Evolutionary conservation across 2,888 invertebrate genomes (phyloP).

Genomic region (Mimas tiliae): DNA sequence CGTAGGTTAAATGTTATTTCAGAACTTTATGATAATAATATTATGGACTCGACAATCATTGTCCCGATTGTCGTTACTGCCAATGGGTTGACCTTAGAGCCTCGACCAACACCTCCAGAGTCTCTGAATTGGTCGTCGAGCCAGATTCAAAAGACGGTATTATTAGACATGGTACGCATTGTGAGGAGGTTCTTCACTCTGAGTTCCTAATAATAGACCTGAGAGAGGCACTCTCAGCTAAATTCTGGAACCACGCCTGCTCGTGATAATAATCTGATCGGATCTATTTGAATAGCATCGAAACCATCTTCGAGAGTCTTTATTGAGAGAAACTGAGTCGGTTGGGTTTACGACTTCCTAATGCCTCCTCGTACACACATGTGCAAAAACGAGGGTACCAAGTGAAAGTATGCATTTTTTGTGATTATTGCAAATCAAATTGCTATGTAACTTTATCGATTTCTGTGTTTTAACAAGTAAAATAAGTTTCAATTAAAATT

Average conservation of each 20-base stretch:
- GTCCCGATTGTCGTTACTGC: no score
- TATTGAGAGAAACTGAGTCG: constrained; percentile 22
- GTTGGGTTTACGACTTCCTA: constrained; percentile 21
- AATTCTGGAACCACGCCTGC: background rate
- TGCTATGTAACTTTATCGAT: background rate
- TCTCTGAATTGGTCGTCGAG: no score
- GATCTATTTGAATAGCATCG: background rate
- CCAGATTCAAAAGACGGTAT: no score
- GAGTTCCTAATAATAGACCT: no score
- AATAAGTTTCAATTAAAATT: no score
- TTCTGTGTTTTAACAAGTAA: background rate
- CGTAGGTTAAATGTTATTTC: no score
- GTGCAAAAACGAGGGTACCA: constrained; percentile 31
- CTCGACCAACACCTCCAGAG: no score
- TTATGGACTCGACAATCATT: no score
- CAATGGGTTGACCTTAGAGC: no score
- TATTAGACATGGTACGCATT: no score
- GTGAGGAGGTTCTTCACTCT: no score
- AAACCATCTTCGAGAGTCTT: background rate
- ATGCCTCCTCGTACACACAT: constrained; percentile 24
- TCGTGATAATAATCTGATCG: background rate
- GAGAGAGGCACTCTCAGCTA: background rate
- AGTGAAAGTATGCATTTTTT: constrained; percentile 27
- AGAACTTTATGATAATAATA: no score
- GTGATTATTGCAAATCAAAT: constrained; percentile 9